These are phyloP conservation scores for Bombus waltoni DNA, from an alignment of 1,140 invertebrate genomes.

Conservation along the genomic window DNA sequence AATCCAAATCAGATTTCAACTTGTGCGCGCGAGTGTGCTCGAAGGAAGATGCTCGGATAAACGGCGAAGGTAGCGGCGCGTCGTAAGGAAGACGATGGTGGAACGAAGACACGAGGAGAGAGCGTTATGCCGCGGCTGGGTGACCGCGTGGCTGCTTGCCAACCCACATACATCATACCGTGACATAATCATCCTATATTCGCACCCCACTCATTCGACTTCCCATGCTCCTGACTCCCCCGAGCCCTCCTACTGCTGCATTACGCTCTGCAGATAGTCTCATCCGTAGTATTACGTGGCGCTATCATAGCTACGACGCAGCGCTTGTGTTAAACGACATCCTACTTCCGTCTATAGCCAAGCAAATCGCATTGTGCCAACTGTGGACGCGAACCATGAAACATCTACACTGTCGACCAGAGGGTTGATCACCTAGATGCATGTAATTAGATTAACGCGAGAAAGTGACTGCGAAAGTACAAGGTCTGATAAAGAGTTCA, in stretches of 20 bases:
- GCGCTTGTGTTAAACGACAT: conserved; percentile 67
- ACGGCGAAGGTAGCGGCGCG: conserved; percentile 16
- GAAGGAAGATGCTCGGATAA: conserved; percentile 49
- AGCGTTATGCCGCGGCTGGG: conserved; percentile 46
- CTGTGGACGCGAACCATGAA: conserved; percentile 26
- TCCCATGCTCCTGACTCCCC: conserved; percentile 57
- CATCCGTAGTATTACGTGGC: conserved; percentile 64
- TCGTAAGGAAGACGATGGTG: conserved; percentile 1
- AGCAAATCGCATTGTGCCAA: conserved; percentile 47
- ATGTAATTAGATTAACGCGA: neutral
- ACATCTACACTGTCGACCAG: neutral
- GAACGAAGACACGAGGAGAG: neutral
- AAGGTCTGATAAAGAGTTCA: neutral
- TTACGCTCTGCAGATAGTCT: conserved; percentile 71
- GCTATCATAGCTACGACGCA: conserved; percentile 68
- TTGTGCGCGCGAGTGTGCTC: conserved; percentile 18
- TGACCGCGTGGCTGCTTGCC: conserved; percentile 71
- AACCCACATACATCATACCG: conserved; percentile 71
- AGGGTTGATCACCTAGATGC: conserved; percentile 5
- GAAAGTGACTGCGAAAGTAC: neutral
- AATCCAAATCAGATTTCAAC: conserved; percentile 36
- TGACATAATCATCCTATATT: conserved; percentile 76
- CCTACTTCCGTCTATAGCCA: conserved; percentile 48
- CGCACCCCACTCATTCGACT: conserved; percentile 68
- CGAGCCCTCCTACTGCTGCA: conserved; percentile 63